These are phyloP conservation scores for Nesometra sesokonis DNA, from an alignment of 35 echinoderm and acorn worm genomes.

Conservation along the genomic window DNA sequence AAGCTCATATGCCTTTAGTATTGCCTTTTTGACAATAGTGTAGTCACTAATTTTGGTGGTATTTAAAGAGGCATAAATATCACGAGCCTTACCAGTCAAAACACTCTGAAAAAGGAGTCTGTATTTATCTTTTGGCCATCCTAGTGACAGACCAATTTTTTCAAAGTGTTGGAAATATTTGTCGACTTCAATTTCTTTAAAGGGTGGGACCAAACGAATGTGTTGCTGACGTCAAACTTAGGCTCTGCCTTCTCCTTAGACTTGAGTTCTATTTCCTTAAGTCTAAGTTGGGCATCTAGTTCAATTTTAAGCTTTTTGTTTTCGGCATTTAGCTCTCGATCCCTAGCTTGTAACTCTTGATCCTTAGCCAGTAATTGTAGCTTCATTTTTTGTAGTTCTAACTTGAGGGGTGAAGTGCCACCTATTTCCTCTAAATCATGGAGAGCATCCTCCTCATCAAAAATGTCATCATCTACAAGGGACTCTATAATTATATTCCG, in stretches of 20 bases:
- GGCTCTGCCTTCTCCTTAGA: background rate
- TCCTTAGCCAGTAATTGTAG: too few relatives aligned
- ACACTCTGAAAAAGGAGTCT: background rate
- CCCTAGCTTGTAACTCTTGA: too few relatives aligned
- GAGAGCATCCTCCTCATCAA: too few relatives aligned
- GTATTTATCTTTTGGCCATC: conserved; percentile 4
- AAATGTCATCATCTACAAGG: too few relatives aligned
- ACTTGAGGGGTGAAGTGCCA: too few relatives aligned
- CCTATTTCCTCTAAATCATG: too few relatives aligned
- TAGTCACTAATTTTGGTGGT: conserved; percentile 1
- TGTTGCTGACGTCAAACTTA: background rate
- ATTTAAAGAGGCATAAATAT: conserved; percentile 4
- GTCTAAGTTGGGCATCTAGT: background rate
- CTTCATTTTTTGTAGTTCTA: too few relatives aligned
- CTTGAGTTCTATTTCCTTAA: background rate
- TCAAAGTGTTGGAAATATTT: conserved; percentile 18
- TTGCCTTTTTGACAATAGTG: background rate
- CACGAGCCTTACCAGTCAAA: too few relatives aligned
- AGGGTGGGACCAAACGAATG: background rate
- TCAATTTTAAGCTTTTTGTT: background rate
- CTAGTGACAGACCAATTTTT: background rate
- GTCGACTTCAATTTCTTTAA: conserved; percentile 1
- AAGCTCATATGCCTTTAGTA: background rate
- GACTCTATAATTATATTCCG: too few relatives aligned
- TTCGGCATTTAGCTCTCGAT: too few relatives aligned